Conservation (phyloP, 2,888 invertebrate genomes). For the Hesperia comma region DNA sequence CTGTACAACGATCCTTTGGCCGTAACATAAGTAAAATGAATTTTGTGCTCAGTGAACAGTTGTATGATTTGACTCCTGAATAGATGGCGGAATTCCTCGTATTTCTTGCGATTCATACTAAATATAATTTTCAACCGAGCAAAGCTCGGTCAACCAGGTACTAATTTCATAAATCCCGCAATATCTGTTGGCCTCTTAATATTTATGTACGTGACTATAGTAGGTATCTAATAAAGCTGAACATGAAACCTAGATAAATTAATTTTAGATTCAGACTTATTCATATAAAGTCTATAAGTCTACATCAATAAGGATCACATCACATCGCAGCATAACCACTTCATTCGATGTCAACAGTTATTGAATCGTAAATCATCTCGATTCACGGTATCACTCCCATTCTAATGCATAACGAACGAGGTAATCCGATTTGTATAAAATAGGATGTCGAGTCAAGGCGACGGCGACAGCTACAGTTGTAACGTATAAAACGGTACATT, state of each 20-base stretch:
- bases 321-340: constrained; percentile 18
- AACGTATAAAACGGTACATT: constrained; percentile 30
- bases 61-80: too few species aligned
- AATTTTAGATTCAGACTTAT: constrained; percentile 5
- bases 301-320: constrained; percentile 32
- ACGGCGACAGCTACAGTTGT: constrained; percentile 17
- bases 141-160: too few species aligned
- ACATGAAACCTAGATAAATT: neutral
- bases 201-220: too few species aligned
- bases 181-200: too few species aligned
- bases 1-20: too few species aligned
- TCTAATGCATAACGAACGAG: constrained; percentile 37
- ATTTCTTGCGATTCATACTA: too few species aligned
- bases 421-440: constrained; percentile 37
- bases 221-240: too few species aligned
- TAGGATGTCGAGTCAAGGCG: constrained; percentile 26
- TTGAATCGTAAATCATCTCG: constrained; percentile 37
- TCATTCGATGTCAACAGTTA: constrained; percentile 32
- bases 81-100: too few species aligned
- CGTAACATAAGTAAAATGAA: too few species aligned
- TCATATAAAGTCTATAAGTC: constrained; percentile 12
- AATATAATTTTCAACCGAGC: too few species aligned
- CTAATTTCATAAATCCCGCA: too few species aligned
- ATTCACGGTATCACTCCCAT: constrained; percentile 32
- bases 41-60: too few species aligned